These are phyloP conservation scores for Glomeris marginata DNA, from an alignment of 2,888 invertebrate species.

Conservation along the genomic window DNA sequence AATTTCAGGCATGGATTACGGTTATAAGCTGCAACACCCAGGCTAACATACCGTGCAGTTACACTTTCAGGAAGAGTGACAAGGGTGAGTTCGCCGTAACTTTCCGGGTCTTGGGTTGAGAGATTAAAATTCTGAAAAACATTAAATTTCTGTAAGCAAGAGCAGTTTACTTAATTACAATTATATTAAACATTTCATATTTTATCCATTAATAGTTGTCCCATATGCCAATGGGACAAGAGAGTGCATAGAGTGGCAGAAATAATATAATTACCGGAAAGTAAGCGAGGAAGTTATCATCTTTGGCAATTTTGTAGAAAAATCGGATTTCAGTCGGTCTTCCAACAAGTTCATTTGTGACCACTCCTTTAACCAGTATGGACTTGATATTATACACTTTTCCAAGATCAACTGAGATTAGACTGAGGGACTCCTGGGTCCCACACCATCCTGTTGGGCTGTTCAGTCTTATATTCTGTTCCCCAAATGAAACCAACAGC, in stretches of 20 bases:
- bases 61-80: constrained; percentile 87
- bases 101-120: constrained; percentile 88
- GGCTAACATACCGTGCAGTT: constrained; percentile 80
- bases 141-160: not conserved
- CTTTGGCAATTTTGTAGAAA: constrained; percentile 89
- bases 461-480: constrained; percentile 60
- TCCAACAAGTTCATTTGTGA: constrained; percentile 87
- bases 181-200: not conserved
- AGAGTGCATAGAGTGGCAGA: no score
- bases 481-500: no score
- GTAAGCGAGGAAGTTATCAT: constrained; percentile 88
- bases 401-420: constrained; percentile 87
- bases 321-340: constrained; percentile 91
- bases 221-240: no score
- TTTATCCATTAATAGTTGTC: no score
- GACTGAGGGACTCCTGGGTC: constrained; percentile 83
- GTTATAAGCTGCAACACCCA: constrained; percentile 92
- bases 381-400: constrained; percentile 85
- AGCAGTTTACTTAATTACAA: not conserved
- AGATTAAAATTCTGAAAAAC: constrained; percentile 60
- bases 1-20: constrained; percentile 92
- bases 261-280: constrained; percentile 45
- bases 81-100: constrained; percentile 92
- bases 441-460: constrained; percentile 94
- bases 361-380: constrained; percentile 82